phyloP scores from a whole-genome alignment of 2,888 invertebrate genomes.

The Acleris laterana region DNA sequence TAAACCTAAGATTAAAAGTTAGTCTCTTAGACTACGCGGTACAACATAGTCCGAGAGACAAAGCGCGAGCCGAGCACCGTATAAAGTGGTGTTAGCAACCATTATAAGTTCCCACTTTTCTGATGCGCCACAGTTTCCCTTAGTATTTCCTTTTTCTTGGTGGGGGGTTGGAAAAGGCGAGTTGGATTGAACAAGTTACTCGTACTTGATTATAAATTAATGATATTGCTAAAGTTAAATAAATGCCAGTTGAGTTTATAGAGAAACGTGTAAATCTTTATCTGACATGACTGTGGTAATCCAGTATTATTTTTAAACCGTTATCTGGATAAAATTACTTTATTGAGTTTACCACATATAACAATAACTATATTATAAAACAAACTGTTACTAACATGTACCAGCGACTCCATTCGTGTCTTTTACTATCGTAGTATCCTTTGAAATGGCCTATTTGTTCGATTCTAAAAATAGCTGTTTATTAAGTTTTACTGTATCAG shows the following conservation, averaged over 20 bases:
- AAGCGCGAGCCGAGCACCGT: constrained; percentile 42
- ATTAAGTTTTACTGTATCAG: too few relatives aligned
- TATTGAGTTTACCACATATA: not conserved
- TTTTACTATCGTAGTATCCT: too few relatives aligned
- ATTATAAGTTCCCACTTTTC: constrained; percentile 62
- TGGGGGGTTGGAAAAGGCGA: constrained; percentile 8
- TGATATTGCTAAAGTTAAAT: not conserved
- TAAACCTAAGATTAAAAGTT: constrained; percentile 3
- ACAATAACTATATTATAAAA: not conserved
- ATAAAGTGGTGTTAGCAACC: constrained; percentile 54
- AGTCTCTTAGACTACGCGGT: constrained; percentile 9
- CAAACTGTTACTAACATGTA: too few relatives aligned
- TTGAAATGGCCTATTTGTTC: too few relatives aligned
- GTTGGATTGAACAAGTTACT: constrained; percentile 10
- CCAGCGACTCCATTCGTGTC: too few relatives aligned
- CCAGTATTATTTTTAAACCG: too few relatives aligned
- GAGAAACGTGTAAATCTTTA: too few relatives aligned
- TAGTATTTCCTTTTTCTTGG: constrained; percentile 33
- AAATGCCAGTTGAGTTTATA: too few relatives aligned
- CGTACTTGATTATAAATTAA: not conserved
- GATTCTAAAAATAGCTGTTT: too few relatives aligned
- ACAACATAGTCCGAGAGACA: constrained; percentile 25
- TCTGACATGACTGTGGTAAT: too few relatives aligned
- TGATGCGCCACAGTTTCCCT: constrained; percentile 44
- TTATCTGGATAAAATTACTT: too few relatives aligned